Evolutionary conservation across 2,113 vertebrate species (phyloP).

Genomic region (Eurystomus gularis): DNA sequence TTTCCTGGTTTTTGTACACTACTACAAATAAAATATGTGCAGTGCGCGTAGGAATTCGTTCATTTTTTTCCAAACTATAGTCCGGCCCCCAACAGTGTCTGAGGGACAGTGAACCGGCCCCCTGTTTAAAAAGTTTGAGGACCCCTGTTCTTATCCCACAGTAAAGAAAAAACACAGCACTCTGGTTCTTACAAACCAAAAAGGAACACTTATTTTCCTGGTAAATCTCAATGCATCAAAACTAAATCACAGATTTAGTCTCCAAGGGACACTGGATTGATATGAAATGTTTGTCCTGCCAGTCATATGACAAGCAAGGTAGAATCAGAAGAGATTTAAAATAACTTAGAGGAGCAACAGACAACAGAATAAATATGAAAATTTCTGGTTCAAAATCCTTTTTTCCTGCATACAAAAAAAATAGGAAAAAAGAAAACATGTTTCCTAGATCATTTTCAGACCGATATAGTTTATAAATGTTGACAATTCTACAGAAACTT

Average conservation of each 20-base stretch:
- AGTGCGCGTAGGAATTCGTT: no score
- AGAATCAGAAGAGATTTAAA: neutral
- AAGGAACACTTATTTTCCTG: neutral
- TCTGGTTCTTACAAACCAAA: neutral
- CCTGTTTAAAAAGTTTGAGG: no score
- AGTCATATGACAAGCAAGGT: neutral
- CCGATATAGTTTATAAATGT: neutral
- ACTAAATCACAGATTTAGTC: neutral
- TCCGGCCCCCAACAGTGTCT: no score
- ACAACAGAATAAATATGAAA: neutral
- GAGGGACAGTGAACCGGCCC: no score
- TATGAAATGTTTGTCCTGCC: neutral
- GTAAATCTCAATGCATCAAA: neutral
- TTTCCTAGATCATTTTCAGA: neutral
- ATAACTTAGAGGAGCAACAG: neutral
- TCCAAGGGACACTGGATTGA: neutral
- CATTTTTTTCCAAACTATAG: no score
- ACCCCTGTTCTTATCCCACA: no score
- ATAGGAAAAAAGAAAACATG: neutral
- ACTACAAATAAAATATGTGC: no score
- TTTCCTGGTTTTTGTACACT: no score
- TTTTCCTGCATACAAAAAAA: neutral
- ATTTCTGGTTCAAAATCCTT: neutral
- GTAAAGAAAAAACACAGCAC: neutral
- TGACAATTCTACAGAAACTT: neutral